Evolutionary conservation across 2,113 vertebrate genomes (phyloP), one percentile per base, ranked within the genome.

Genomic region (Uria lomvia): DNA sequence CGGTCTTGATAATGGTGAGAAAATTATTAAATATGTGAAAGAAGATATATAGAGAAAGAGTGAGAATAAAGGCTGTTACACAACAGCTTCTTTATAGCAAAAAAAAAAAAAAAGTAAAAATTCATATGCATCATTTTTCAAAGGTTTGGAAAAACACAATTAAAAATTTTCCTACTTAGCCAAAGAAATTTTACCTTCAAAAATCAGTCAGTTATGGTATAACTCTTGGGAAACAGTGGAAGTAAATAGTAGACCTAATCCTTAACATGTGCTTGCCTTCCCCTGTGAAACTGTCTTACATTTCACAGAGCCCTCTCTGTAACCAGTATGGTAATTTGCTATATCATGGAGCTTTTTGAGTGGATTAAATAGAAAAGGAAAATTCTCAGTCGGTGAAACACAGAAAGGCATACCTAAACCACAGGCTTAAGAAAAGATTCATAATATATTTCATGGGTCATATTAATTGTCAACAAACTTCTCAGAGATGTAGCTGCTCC

Each of bases 331-430:
- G 38, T 94, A 88, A 93, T 94, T 86, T 94, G 86, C 62, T 88
- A 1, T 43, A 90, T 62, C 75, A 65, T 55, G 63, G 79, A 91
- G 74, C 50, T 93, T 90, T 94, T 68, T 49, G 63, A 94, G n/a
- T 53, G 52, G 70, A 92, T 95, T 94, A 94, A 90, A 94, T 42
- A 11, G 52, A 90, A 94, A 76, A 89, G 68, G 59, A 84, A 90
- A 94, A 84, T 34, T 62, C 4, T 75, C 73, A 47, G 52, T 65
- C 42, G 72, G 22, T 78, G 49, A 80, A 91, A 94, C 27, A 92
- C 81, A 79, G 49, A 95, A 86, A 90, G 70, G 70, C 70, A 82
- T 27, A 82, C 55, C 45, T 97, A 79, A 93, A 60, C 58, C 49
- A 79, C 24, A 74, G 42, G 56, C 59, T 95, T 85, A 73, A 93